Base-by-base conservation (phyloP, 2,888 invertebrate species). In the Celastrina argiolus region DNA sequence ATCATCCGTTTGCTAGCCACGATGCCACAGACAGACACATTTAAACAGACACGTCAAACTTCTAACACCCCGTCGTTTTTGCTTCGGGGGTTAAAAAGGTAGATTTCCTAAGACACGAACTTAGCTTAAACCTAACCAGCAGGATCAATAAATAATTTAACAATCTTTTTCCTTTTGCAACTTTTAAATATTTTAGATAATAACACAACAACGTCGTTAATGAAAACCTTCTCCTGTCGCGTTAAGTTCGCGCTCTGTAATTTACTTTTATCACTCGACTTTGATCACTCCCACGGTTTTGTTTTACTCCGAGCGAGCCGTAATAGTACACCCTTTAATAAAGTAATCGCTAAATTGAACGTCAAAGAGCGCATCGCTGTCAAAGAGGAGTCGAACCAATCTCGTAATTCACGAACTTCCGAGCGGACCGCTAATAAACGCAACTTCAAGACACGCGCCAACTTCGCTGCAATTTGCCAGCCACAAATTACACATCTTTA, bases 401-500 rank as follows among this genome's bases (percentile, higher is more conserved):
- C 71, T 68, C 66, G 59, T 70, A 72, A 65, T 72, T 72, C 45
- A 59, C 68, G 64, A 67, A 70, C 66, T 68, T 65, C 67, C 59
- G 58, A 66, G 65, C 69, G 67, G 81, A 84, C 81, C 78, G 78
- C 82, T 85, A 83, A 80, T 84, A 83, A 84, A 80, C 80, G 81
- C 75, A 73, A 73, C 73, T 74, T 79, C 79, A 18, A 51, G 81
- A 83, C 82, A 82, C 81, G 79, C 71, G 69, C 69, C 70, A 70
- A 69, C 69, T 69, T 67, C 76, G 78, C 81, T 79, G 81, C 86
- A 84, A 72, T 72, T 72, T 69, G 69, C 66, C 67, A 58, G 78
- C 88, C 90, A 80, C 90, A 90, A 90, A 90, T 90, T 88, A 87
- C 83, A 79, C 81, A 84, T 88, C 88, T 90, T 89, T 84, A 74